phyloP scores from a whole-genome alignment of 1,140 invertebrate species.

The Ooceraea biroi region DNA sequence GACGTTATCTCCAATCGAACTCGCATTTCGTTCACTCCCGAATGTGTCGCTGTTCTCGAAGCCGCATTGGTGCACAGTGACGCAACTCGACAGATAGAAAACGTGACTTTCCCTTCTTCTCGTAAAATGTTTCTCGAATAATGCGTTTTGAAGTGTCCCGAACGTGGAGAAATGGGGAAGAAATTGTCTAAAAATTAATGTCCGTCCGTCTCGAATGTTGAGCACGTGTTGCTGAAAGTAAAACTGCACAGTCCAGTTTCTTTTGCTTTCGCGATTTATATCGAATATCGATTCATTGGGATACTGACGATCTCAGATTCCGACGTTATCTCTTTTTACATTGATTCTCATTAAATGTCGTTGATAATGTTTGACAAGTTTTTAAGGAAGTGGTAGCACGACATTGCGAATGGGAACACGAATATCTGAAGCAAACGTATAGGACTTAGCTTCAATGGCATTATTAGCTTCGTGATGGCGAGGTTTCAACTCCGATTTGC shows the following conservation, averaged over 20 bases:
- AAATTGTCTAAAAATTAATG: conserved; percentile 30
- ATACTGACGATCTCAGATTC: too few species aligned
- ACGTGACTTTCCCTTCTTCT: neutral
- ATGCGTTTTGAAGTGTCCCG: conserved; percentile 19
- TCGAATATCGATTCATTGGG: too few species aligned
- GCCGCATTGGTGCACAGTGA: neutral
- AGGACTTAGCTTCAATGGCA: neutral
- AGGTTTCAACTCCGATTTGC: conserved; percentile 15
- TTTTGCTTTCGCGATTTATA: too few species aligned
- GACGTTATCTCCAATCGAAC: conserved; percentile 17
- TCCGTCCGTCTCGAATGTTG: too few species aligned
- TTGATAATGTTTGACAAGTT: neutral
- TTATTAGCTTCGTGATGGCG: neutral
- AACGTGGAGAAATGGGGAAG: conserved; percentile 8
- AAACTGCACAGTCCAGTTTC: too few species aligned
- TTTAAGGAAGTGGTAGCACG: neutral
- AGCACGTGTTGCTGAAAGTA: neutral
- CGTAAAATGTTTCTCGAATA: conserved; percentile 46
- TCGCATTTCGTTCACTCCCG: neutral
- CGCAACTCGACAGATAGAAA: too few species aligned
- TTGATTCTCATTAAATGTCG: neutral
- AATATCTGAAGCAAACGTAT: neutral
- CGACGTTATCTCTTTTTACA: too few species aligned
- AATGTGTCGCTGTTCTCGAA: neutral
- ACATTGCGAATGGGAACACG: neutral